These are phyloP conservation scores for Meloe dianella DNA, from an alignment of 2,888 invertebrate genomes.

Conservation along the genomic window DNA sequence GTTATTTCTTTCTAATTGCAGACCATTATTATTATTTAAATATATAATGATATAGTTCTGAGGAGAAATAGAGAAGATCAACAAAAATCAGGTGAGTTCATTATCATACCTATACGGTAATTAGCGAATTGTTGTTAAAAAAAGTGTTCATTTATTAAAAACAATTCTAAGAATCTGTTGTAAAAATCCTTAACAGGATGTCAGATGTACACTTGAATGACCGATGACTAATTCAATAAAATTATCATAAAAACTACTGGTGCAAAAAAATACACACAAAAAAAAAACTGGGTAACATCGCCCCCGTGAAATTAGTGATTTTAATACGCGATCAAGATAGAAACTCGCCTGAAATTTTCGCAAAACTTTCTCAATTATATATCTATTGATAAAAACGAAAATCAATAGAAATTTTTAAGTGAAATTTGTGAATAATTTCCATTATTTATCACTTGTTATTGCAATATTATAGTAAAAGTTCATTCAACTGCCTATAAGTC, in stretches of 20 bases:
- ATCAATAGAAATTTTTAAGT: too few relatives aligned
- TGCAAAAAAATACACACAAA: not conserved
- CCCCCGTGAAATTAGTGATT: not conserved
- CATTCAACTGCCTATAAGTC: not conserved
- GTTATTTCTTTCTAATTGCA: not conserved
- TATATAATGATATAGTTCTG: conserved; percentile 9
- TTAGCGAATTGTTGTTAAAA: not conserved
- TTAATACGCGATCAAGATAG: not conserved
- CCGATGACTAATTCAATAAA: conserved; percentile 1
- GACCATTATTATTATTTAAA: not conserved
- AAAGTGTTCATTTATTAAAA: not conserved
- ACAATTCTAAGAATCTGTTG: not conserved
- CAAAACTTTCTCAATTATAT: not conserved
- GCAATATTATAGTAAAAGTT: not conserved
- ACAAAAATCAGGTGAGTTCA: not conserved
- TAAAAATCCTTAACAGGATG: not conserved
- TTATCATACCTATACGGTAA: not conserved
- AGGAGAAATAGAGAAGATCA: not conserved
- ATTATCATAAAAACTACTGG: not conserved
- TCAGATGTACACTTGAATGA: not conserved
- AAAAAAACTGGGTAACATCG: not conserved
- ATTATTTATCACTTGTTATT: not conserved
- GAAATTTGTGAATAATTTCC: not conserved
- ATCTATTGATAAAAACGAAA: too few relatives aligned
- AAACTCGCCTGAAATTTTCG: not conserved